Conservation (phyloP, 2,797 vertebrate genomes). For the Gambusia yucatana region DNA sequence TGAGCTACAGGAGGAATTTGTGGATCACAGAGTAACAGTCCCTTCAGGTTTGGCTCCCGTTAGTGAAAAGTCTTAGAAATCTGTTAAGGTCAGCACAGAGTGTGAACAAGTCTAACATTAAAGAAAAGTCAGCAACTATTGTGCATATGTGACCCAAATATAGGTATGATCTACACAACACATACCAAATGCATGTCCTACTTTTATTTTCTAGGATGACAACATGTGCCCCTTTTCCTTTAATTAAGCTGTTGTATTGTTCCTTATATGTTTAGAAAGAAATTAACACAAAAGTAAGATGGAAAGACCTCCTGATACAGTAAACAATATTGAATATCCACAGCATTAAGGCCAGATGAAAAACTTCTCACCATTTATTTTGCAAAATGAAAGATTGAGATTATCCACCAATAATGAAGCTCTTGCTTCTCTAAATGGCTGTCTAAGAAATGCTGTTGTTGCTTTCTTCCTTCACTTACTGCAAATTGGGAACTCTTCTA, state of each 20-base stretch:
- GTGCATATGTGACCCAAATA: neutral
- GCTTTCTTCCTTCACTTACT: neutral
- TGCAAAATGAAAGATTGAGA: neutral
- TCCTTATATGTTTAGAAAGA: neutral
- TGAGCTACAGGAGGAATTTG: neutral
- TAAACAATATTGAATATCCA: neutral
- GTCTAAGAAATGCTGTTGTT: neutral
- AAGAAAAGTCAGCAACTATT: neutral
- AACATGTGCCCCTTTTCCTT: neutral
- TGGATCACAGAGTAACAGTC: neutral
- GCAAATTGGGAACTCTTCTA: neutral
- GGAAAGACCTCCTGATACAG: neutral
- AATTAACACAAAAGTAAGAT: neutral
- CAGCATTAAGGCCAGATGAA: neutral
- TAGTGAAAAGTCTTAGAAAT: neutral
- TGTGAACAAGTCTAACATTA: neutral
- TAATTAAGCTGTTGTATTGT: neutral
- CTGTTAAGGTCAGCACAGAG: neutral
- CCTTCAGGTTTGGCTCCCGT: neutral
- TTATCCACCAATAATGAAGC: neutral
- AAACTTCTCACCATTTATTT: neutral
- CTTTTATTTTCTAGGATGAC: neutral
- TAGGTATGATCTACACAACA: neutral
- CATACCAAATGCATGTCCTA: neutral
- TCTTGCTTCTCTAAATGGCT: neutral